Evolutionary conservation across 2,797 vertebrate genomes (phyloP).

Genomic region (Scyliorhinus canicula): DNA sequence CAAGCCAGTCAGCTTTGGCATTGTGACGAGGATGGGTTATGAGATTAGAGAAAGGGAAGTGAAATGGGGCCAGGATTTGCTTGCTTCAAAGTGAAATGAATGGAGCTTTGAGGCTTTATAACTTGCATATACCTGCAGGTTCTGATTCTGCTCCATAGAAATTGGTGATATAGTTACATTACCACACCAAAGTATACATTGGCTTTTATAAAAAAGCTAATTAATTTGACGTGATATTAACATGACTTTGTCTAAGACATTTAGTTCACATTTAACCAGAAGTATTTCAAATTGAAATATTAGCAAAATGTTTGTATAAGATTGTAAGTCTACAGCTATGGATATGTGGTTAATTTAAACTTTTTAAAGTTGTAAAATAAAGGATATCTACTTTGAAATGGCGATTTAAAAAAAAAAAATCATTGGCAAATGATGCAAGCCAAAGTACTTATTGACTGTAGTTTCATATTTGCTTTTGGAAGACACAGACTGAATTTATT

Average conservation of each 20-base stretch:
- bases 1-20: conserved; percentile 17
- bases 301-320: not conserved
- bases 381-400: not conserved
- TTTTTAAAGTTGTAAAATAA: not conserved
- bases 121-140: not conserved
- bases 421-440: not conserved
- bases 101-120: conserved; percentile 16
- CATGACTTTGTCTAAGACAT: not conserved
- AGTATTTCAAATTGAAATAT: not conserved
- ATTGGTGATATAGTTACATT: not conserved
- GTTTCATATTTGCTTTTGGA: not conserved
- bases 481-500: not conserved
- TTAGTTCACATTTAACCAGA: not conserved
- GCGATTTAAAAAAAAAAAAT: not conserved
- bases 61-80: not conserved
- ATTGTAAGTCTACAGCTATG: not conserved
- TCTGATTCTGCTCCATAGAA: not conserved
- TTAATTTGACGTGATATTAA: not conserved
- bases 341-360: not conserved
- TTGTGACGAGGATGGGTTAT: conserved; percentile 16
- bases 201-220: not conserved
- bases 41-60: conserved; percentile 15
- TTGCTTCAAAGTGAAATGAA: conserved; percentile 12
- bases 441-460: not conserved
- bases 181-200: not conserved